Evolutionary conservation across 1,140 invertebrate genomes (phyloP), one percentile per base, ranked within the genome.

Genomic region (Drosophila nikananu): DNA sequence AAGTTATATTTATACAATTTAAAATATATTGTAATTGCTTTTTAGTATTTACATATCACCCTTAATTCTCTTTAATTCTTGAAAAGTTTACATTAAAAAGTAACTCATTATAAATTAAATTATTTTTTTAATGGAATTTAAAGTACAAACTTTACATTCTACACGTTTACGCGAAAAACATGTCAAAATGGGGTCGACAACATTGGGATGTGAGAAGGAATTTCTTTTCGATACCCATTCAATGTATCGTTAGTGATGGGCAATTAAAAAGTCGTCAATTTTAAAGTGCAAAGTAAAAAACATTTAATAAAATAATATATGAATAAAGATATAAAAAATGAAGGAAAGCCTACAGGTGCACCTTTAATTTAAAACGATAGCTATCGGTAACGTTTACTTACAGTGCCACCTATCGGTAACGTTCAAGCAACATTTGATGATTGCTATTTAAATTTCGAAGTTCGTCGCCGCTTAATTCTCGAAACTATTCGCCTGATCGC

Each of bases 381-480:
- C 21, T 74, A 74, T 74, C 65, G 71, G 46, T 39, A 74, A 61
- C 68, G 37, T 44, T 52, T 60, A 37, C 71, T 60, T 46, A 21
- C 25, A 52, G 63, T 30, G 37, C n/a, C 35, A 68, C 21, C 46
- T 70, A 68, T 70, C 66, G 66, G 66, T 70, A 70, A 70, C 66
- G 66, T 68, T 70, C 66, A 70, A 72, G 52, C 66, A 55, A 49
- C 54, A 73, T 61, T 49, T 49, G 37, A 17, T 61, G 37, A 60
- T 41, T 72, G 30, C 67, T 17, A 73, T 73, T 73, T 73, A 73
- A 73, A 73, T 73, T 57, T 72, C 30, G 44, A 23, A 72, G 52
- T 59, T 48, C 25, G 17, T 39, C 46, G 25, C 51, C 39, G 42
- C 7, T 39, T 74, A 74, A 9, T 61, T 48, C 37, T 61, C 55